Evolutionary conservation across 1,140 invertebrate species (phyloP).

Genomic region (Diprion similis): DNA sequence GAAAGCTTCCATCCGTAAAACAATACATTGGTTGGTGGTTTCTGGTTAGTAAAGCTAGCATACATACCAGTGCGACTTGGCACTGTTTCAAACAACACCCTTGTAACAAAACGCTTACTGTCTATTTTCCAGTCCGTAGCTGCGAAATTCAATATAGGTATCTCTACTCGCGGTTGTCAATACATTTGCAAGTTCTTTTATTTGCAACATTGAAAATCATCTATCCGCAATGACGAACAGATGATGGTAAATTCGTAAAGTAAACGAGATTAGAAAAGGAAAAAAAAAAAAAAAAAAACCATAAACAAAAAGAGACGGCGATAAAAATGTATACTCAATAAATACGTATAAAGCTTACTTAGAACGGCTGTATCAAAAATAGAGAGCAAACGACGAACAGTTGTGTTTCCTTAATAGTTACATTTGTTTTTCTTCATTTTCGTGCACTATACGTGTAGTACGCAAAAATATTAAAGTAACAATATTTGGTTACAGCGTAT

Average conservation of each 20-base stretch:
- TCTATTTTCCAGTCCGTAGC: constrained; percentile 18
- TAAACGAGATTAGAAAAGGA: too few species aligned
- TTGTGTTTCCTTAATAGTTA: constrained; percentile 35
- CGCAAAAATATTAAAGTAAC: constrained; percentile 54
- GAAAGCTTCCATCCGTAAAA: constrained; percentile 42
- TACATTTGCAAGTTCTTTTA: neutral
- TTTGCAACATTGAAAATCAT: neutral
- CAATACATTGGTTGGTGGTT: constrained; percentile 34
- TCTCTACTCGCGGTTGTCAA: neutral
- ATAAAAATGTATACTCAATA: neutral
- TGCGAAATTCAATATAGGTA: neutral
- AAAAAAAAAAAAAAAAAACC: neutral
- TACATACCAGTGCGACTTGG: constrained; percentile 16
- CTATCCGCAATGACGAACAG: neutral
- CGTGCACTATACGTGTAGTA: constrained; percentile 45
- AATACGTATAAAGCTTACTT: constrained; percentile 9
- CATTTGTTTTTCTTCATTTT: constrained; percentile 10
- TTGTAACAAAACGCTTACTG: constrained; percentile 11
- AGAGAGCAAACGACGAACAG: constrained; percentile 55
- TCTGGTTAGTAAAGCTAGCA: constrained; percentile 25
- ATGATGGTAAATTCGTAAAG: neutral
- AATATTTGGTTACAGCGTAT: constrained; percentile 56
- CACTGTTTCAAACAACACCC: constrained; percentile 8
- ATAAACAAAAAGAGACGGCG: too few species aligned
- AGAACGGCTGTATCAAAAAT: constrained; percentile 54